Evolutionary conservation across 92 coral and sea anemone species (phyloP), one percentile per base, ranked within the genome.

Genomic region (Blastomussa wellsi): DNA sequence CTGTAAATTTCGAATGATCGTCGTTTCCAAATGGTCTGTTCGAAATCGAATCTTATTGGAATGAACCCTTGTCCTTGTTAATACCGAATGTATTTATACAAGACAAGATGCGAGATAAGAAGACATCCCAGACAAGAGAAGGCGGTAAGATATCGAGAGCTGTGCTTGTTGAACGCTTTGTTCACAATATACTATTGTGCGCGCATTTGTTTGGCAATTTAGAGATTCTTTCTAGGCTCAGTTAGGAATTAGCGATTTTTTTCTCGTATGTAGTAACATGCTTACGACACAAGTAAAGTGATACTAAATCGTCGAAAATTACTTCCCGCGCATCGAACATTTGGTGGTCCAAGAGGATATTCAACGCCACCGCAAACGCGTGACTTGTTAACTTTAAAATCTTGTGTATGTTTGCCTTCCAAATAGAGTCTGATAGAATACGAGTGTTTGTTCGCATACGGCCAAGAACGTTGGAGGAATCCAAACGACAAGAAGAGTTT

Each of bases 381-480:
- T 72, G 64, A 41, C 52, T 60, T 22, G 74, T 36, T 48, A 70
- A 24, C 8, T 70, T 70, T 70, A 17, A 15, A 7, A 10, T 4
- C 1, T 2, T 33, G 76, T 22, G 13, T 26, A 62, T 42, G 24
- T 60, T 31, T 41, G 48, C 62, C 16, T 59, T 62, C 8, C 81
- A 48, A 81, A 36, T 70, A 94, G 98, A 94, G 83, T 82, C 95
- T 19, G 98, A 90, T 26, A 83, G 98, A 22, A 90, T 92, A 52
- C 98, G 93, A 15, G 98, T 94, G 24, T 96, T 80, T 51, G 95
- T 96, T 5, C 99, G 99, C 41, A 84, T 94, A 26, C 92, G 95
- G 17, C 99, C 99, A 16, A 79, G 87, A 55, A 89, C 86, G 71
- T 84, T 74, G 20, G 97, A 92, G 32, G 99, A 96, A 82, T 59